Evolutionary conservation across 2,113 vertebrate genomes (phyloP), one percentile per base, ranked within the genome.

Genomic region (Hypocryptadius cinnamomeus): DNA sequence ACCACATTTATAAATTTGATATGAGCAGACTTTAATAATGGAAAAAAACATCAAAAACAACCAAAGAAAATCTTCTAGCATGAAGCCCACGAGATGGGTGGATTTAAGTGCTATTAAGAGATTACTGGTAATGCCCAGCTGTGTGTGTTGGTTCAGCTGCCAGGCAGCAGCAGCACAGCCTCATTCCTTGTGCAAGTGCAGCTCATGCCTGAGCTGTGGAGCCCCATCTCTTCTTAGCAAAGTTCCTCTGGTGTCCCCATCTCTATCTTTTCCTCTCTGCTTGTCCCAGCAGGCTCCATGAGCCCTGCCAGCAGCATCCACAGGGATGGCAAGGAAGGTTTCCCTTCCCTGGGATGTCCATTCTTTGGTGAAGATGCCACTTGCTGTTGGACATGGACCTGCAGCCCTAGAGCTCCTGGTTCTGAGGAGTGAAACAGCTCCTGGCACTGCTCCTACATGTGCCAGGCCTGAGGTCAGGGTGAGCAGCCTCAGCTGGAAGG

Each of bases 361-460:
- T 19, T 11, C 24, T 78, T 74, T 50, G 54, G 27, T n/a, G 47
- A 30, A 50, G 74, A 14, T 39, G 47, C 31, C 48, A 3, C 24
- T 5, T 1, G 15, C 35, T 31, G 25, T 25, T 42, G 50, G n/a
- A 14, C 0, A 3, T 5, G 22, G 7, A 10, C 31, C 37, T 2
- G 8, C n/a, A 82, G 61, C 47, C 56, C 51, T 30, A 28, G 7
- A 48, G 23, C 68, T 61, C n/a, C 56, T 8, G 6, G 3, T 9
- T 6, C 0, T 28, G 42, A 30, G 17, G 47, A 42, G 13, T 31
- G 8, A 19, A 48, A 12, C n/a, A n/a, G 42, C 56, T 84, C 78
- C 87, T 57, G 56, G 56, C 35, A 5, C 33, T 71, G 57, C 47
- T 74, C 2, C 5, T 17, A 0, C 3, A 0, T 17, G 39, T 45